Conservation (phyloP, 2,888 invertebrate genomes). For the Cerceris rybyensis region DNA sequence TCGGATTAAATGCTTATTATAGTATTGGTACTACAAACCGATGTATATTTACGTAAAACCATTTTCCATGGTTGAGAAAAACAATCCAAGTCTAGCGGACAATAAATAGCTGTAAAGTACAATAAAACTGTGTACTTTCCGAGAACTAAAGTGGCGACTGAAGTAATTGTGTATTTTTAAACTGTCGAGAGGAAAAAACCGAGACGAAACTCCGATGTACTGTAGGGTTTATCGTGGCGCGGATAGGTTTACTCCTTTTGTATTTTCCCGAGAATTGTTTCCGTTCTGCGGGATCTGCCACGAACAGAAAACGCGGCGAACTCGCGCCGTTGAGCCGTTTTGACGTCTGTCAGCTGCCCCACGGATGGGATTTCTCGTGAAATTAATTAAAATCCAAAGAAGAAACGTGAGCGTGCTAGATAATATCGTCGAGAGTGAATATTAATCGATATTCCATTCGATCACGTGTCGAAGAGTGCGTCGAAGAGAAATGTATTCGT, state of each 20-base stretch:
- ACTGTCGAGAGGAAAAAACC: slow-evolving; percentile 66
- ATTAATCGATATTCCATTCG: not conserved
- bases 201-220: slow-evolving; percentile 15
- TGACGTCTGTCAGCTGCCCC: slow-evolving; percentile 38
- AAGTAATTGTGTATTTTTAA: not conserved
- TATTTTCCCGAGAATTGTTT: slow-evolving; percentile 31
- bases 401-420: slow-evolving; percentile 13
- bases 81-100: no score
- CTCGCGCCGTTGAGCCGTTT: slow-evolving; percentile 34
- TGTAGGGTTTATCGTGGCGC: slow-evolving; percentile 25
- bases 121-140: no score
- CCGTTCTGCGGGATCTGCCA: slow-evolving; percentile 37
- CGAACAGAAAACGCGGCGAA: slow-evolving; percentile 26
- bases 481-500: not conserved
- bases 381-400: slow-evolving; percentile 40
- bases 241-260: slow-evolving; percentile 22
- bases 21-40: no score
- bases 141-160: not conserved
- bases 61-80: no score
- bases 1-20: no score
- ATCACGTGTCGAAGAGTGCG: not conserved
- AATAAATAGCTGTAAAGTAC: no score
- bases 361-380: slow-evolving; percentile 28
- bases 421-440: slow-evolving; percentile 7
- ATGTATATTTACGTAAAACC: no score